Percentiles rank a stretch among this genome's conserved stretches.
phyloP scores from a whole-genome alignment of 2,888 invertebrate species.

The Meandrusa payeni region DNA sequence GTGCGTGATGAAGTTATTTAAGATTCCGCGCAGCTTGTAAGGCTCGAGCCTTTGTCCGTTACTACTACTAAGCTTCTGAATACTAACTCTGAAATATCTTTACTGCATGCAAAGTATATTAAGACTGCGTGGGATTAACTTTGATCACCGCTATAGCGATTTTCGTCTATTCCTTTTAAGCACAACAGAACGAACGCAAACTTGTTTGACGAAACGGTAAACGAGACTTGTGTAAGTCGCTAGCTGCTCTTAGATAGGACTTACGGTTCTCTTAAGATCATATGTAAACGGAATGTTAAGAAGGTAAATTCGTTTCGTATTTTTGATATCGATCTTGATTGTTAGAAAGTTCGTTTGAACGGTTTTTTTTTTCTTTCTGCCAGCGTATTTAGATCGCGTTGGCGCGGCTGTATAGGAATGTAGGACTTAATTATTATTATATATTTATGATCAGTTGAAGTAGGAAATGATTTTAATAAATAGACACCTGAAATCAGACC shows the following conservation, averaged over 20 bases:
- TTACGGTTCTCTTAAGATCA: constrained; percentile 21
- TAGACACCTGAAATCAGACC: constrained; percentile 16
- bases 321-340: constrained; percentile 17
- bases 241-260: constrained; percentile 7
- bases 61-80: constrained; percentile 21
- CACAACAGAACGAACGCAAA: constrained; percentile 4
- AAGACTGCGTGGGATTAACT: not conserved
- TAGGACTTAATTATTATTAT: constrained; percentile 18
- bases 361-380: constrained; percentile 12
- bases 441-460: constrained; percentile 12
- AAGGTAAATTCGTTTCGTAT: constrained; percentile 13
- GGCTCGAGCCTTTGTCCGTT: constrained; percentile 17
- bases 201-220: constrained; percentile 22
- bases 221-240: constrained; percentile 14
- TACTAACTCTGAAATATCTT: constrained; percentile 18
- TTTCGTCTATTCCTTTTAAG: constrained; percentile 10
- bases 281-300: constrained; percentile 18
- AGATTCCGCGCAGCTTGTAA: constrained; percentile 31
- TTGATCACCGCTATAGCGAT: not conserved
- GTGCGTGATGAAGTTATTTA: constrained; percentile 44
- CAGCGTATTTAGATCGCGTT: constrained; percentile 2
- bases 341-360: constrained; percentile 21
- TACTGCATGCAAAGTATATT: constrained; percentile 11
- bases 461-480: constrained; percentile 25
- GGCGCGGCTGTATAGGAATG: constrained; percentile 15